Base-by-base conservation (phyloP, 2,888 invertebrate genomes). In the Heliconius hortense region DNA sequence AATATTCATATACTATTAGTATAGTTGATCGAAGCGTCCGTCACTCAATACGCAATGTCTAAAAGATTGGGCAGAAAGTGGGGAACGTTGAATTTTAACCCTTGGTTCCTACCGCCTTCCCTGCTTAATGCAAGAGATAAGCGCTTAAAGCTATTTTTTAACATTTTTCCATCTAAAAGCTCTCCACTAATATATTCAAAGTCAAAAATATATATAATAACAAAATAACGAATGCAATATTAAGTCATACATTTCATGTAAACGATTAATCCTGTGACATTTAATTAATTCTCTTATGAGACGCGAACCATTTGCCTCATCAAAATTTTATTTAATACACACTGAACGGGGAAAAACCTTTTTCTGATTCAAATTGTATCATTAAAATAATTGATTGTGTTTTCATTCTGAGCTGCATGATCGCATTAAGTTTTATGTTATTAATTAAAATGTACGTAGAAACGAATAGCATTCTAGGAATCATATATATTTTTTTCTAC, bases 331-430 rank as follows among this genome's bases (percentile, higher is more conserved):
- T 73, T 79, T 73, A 31, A 69, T 71, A 75, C 28, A 75, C 71
- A 75, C 73, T 71, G 73, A 77, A 71, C 66, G 72, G 59, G 68
- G 60, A 76, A 77, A 79, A 72, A 73, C 67, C 64, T 72, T 73
- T 48, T 67, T 76, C 68, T 56, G 74, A 75, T 76, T 78, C 70
- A 68, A 77, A 77, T 74, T 78, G 70, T 75, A 63, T 73, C 77
- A 79, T 79, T 79, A 77, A 76, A 76, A 76, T 77, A 78, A 77
- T 77, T 80, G 76, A 79, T 77, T 77, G 75, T 77, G 75, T 80
- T 77, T 75, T 73, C 76, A 75, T 78, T 73, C 62, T 59, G 76
- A 75, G 69, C 24, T 39, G 71, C 73, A 56, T 76, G 76, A 75
- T 76, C 70, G 76, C 76, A 64, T 79, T 74, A 67, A 75, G 73